These are phyloP conservation scores for Eupelmus urozonus DNA, from an alignment of 2,888 invertebrate genomes.

Conservation along the genomic window DNA sequence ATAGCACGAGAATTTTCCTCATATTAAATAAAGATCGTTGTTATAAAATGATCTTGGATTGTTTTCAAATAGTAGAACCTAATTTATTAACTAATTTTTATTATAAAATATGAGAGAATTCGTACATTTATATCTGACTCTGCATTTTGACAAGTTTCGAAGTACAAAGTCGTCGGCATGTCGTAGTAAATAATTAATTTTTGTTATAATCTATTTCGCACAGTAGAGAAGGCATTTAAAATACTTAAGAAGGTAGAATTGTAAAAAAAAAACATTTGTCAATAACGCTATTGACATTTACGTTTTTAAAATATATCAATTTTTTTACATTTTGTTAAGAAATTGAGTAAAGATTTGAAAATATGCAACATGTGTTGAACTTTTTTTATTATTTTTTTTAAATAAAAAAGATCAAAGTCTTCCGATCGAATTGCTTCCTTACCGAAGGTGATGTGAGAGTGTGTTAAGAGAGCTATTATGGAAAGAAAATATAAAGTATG, in stretches of 20 bases:
- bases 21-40: constrained; percentile 33
- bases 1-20: constrained; percentile 32
- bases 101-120: constrained; percentile 34
- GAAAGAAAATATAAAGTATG: constrained; percentile 38
- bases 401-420: constrained; percentile 38
- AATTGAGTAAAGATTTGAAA: neutral
- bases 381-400: constrained; percentile 6
- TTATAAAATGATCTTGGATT: constrained; percentile 28
- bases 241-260: constrained; percentile 42
- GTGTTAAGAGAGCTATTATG: constrained; percentile 43
- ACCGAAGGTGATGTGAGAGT: constrained; percentile 35
- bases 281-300: too few relatives aligned
- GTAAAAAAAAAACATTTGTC: constrained; percentile 19
- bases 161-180: neutral
- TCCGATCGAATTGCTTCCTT: constrained; percentile 48
- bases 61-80: constrained; percentile 5
- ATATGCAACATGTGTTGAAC: neutral
- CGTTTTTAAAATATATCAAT: neutral
- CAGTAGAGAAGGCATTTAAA: constrained; percentile 50
- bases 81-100: neutral
- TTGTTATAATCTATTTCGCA: constrained; percentile 30
- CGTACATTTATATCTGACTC: constrained; percentile 1
- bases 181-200: constrained; percentile 16
- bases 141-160: constrained; percentile 15
- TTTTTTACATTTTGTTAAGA: neutral